Base-by-base conservation (phyloP, 2,797 vertebrate species). In the Ambastaia sidthimunki region DNA sequence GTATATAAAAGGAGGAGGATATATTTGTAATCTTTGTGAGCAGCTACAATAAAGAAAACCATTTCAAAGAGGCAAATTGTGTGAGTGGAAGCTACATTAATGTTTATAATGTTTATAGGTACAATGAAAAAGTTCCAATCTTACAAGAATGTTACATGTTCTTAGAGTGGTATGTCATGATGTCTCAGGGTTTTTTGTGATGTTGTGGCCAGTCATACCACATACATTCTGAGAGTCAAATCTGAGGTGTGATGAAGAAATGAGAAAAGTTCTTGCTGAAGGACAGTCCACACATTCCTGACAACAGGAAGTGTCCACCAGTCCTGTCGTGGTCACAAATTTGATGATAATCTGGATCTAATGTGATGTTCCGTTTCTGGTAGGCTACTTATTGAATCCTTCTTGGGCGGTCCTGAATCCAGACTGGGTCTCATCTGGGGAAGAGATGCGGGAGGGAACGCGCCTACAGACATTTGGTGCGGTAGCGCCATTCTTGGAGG, bases 301-400 rank as follows among this genome's bases (percentile, higher is more conserved):
- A 44, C 48, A 37, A 57, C 4, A 55, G 74, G 19, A 57, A 71
- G 48, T 52, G 50, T 25, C 59, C 75, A 21, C 55, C 76, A 78
- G 72, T 28, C 60, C 66, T 71, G 57, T 84, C 25, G 90, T 85
- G 91, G 95, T 98, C 96, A 98, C 96, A 99, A 97, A 91, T 98
- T 98, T 91, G 97, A 98, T 37, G 97, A 96, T 72, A 98, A 94
- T 92, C 96, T 94, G 78, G 97, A 95, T 93, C 95, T 95, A 78
- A 95, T 76, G 83, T 89, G 88, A 5, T 93, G 93, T 90, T 97
- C 97, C 83, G 93, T 95, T 71, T 96, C 96, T 13, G 96, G 94
- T 75, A 95, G 91, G 89, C 94, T 95, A 52, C 82, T 90, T 52
- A 93, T 89, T 3, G 95, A 95, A 92, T 95, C 94, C 87, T 95